Base-by-base conservation (phyloP, 1,140 invertebrate species). In the Ceratitis capitata region DNA sequence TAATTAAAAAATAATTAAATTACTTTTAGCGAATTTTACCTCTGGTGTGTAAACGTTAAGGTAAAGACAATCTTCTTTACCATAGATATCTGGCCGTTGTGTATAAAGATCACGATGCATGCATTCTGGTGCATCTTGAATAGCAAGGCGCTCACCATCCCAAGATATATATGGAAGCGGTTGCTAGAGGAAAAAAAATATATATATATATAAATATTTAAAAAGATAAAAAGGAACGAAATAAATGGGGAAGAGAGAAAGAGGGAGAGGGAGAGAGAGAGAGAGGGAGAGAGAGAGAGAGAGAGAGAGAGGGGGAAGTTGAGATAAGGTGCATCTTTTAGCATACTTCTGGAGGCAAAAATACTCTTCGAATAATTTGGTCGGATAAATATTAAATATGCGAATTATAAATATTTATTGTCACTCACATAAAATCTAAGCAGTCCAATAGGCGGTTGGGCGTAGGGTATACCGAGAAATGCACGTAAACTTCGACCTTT, bases 61-160 rank as follows among this genome's bases (percentile, higher is more conserved):
- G 87, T 96, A 97, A 1, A 98, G 93, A 87, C 97, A 98, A 91
- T 98, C 97, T 92, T 97, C 96, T 29, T 92, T 92, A 0, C 96
- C 96, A 29, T 94, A 93, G 19, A 96, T 93, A 42, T 94, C 91
- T 51, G 93, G 90, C 85, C 94, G 92, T 69, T 95, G 92, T 1
- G 93, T 92, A 88, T 95, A 96, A 12, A 95, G 94, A 91, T 96
- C 95, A 7, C 95, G 92, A 88, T 97, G 96, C 23, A 94, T 94
- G 87, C 96, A 97, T 29, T 95, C 92, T 0, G 94, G 91, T 1
- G 94, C 94, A 86, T 94, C 94, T 64, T 93, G 88, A 0, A 94
- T 94, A 0, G 94, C 96, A 49, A 94, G 92, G 1, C 93, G 88
- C 3, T 93, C 89, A 1, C 94, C 95, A 16, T 92, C 88, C 95